Conservation (phyloP, 2,888 invertebrate species). For the Horisme vitalbata region DNA sequence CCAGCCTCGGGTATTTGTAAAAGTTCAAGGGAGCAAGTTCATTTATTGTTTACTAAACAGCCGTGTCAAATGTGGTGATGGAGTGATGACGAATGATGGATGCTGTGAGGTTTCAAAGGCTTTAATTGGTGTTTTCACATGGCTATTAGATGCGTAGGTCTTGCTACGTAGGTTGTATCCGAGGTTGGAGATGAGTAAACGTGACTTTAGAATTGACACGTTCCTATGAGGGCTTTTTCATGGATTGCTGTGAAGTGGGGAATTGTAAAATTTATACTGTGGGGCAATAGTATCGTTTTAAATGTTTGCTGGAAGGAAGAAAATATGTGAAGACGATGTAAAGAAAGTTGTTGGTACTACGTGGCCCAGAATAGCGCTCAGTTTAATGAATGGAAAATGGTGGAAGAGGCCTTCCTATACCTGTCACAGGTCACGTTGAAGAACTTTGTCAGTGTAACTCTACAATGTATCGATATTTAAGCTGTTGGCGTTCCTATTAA, state of each 20-base stretch:
- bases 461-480: no score
- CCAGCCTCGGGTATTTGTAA: constrained; percentile 53
- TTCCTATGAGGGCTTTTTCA: constrained; percentile 37
- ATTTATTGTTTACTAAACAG: constrained; percentile 59
- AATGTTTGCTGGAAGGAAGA: no score
- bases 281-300: constrained; percentile 18
- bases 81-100: constrained; percentile 33
- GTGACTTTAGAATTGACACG: constrained; percentile 18
- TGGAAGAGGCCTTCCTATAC: no score
- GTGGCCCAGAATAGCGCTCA: no score
- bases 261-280: constrained; percentile 46
- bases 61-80: constrained; percentile 17
- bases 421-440: no score
- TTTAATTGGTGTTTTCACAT: constrained; percentile 49
- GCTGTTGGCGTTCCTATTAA: no score
- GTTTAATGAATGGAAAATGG: no score
- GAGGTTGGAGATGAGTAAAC: constrained; percentile 40
- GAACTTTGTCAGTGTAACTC: no score
- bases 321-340: no score
- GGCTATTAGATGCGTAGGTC: constrained; percentile 41
- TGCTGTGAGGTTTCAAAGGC: constrained; percentile 43
- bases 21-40: constrained; percentile 65
- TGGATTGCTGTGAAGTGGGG: constrained; percentile 40
- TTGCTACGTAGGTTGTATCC: constrained; percentile 30
- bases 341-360: no score